Conservation (phyloP, 2,113 vertebrate species). For the Corythornis vintsioides region DNA sequence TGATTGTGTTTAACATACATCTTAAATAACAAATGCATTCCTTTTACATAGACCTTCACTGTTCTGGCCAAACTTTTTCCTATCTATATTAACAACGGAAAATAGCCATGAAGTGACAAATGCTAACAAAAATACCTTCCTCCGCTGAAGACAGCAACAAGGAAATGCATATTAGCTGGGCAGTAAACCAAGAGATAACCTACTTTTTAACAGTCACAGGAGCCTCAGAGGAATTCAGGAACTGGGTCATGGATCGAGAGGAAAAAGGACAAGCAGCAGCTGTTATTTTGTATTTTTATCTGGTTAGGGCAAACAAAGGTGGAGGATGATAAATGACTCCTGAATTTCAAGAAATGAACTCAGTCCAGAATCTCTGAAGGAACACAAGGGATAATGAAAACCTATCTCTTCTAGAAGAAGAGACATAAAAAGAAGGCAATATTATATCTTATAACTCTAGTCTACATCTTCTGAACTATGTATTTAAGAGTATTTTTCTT, state of each 20-base stretch:
- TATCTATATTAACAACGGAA: background rate
- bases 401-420: background rate
- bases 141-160: background rate
- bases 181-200: conserved; percentile 43
- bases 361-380: background rate
- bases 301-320: conserved; percentile 23
- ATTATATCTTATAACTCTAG: background rate
- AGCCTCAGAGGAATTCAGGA: conserved; percentile 46
- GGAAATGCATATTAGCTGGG: conserved; percentile 45
- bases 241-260: conserved; percentile 27
- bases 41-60: background rate
- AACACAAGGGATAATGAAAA: background rate
- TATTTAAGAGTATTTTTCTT: background rate
- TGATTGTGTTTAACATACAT: conserved; percentile 31
- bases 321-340: background rate
- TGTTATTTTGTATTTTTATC: conserved; percentile 46
- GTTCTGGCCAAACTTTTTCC: background rate
- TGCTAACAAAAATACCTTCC: background rate
- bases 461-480: background rate
- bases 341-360: conserved; percentile 31
- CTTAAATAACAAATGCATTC: conserved; percentile 47
- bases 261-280: conserved; percentile 37
- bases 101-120: conserved; percentile 26
- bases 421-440: background rate
- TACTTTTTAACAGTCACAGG: conserved; percentile 27